Conservation (phyloP, 2,113 vertebrate species). For the Zosterops hypoxanthus region DNA sequence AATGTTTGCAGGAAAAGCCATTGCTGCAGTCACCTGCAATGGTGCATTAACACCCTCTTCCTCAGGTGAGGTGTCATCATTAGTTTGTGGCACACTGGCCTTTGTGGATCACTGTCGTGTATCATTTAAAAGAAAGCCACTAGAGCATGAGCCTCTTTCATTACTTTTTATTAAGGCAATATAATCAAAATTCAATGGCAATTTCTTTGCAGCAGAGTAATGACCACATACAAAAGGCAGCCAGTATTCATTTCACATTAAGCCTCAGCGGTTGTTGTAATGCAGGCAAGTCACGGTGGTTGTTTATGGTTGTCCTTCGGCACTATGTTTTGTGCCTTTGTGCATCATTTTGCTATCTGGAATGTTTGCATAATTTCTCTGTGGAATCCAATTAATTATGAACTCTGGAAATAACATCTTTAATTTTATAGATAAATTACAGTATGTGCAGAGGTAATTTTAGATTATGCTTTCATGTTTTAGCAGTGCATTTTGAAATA, state of each 20-base stretch:
- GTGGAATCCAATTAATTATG: constrained; percentile 74
- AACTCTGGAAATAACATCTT: constrained; percentile 69
- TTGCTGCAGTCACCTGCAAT: not conserved
- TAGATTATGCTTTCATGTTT: constrained; percentile 65
- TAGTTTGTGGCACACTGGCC: constrained; percentile 18
- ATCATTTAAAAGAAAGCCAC: constrained; percentile 44
- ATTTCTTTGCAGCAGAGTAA: constrained; percentile 58
- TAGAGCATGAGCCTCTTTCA: constrained; percentile 50
- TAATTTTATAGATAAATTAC: constrained; percentile 71
- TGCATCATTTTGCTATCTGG: constrained; percentile 50
- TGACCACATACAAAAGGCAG: constrained; percentile 46
- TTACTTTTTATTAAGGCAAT: constrained; percentile 69
- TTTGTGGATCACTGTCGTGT: not conserved
- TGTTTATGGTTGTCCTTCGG: constrained; percentile 62
- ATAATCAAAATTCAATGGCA: constrained; percentile 68
- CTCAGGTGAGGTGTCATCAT: not conserved
- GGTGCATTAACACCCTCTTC: not conserved
- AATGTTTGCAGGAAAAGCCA: not conserved
- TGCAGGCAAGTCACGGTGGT: constrained; percentile 11
- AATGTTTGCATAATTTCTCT: constrained; percentile 68
- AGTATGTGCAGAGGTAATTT: constrained; percentile 51
- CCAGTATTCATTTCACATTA: constrained; percentile 56
- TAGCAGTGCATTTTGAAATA: constrained; percentile 57
- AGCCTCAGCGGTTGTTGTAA: constrained; percentile 33
- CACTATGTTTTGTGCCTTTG: constrained; percentile 43